A percentile compares a stretch with the other conserved stretches of the same genome.
Conservation (phyloP, 37 sponge, comb jelly and placozoan genomes). For the Aplysina aerophoba region DNA sequence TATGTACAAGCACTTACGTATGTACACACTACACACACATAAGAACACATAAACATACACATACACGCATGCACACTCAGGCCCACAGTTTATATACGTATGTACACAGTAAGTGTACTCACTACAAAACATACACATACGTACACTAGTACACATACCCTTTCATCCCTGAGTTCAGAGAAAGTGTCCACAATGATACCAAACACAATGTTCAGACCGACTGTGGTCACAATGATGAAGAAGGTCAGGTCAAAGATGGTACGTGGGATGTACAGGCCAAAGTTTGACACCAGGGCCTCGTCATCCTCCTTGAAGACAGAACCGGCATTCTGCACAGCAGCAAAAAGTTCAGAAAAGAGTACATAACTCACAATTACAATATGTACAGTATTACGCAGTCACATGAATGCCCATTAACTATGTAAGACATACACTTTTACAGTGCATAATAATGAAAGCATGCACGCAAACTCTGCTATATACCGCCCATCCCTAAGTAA, state of each 20-base stretch:
- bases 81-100: background rate
- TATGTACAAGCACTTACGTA: too few relatives aligned
- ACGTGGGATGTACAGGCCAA: conserved; percentile 13
- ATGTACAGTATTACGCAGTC: background rate
- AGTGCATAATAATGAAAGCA: background rate
- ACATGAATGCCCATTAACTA: background rate
- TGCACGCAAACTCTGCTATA: background rate
- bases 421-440: background rate
- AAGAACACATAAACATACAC: too few relatives aligned
- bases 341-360: too few relatives aligned
- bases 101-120: background rate
- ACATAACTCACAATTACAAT: background rate
- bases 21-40: too few relatives aligned
- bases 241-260: conserved; percentile 79
- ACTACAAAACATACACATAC: background rate
- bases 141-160: too few relatives aligned
- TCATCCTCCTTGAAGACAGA: background rate
- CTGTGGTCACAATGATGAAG: conserved; percentile 87
- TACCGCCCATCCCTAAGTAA: too few relatives aligned
- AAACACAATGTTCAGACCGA: conserved; percentile 90
- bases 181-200: conserved; percentile 95
- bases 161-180: conserved; percentile 85
- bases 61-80: too few relatives aligned
- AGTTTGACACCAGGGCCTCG: too few relatives aligned
- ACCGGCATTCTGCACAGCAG: background rate